These are phyloP conservation scores for Anguilla obscura DNA, from an alignment of 2,797 vertebrate genomes.

Conservation along the genomic window DNA sequence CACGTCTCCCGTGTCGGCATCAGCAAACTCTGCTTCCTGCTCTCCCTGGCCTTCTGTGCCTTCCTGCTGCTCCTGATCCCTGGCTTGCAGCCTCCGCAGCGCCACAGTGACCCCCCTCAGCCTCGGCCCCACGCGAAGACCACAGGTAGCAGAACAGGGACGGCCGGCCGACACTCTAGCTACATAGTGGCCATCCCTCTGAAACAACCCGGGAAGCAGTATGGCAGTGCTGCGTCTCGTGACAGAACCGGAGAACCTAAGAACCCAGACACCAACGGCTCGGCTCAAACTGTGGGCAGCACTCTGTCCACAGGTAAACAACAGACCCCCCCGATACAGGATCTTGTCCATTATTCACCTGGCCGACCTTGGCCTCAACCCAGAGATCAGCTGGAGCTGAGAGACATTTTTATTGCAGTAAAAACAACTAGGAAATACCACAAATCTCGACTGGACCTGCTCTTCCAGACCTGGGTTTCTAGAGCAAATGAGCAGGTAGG, in stretches of 20 bases:
- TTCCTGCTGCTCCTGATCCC: conserved; percentile 80
- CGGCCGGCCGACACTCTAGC: not conserved
- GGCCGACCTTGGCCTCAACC: conserved; percentile 37
- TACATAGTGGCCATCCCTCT: not conserved
- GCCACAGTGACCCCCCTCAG: conserved; percentile 60
- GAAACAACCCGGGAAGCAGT: not conserved
- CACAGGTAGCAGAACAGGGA: not conserved
- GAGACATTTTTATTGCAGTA: conserved; percentile 91
- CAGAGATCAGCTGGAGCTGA: conserved; percentile 69
- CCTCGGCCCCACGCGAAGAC: conserved; percentile 61
- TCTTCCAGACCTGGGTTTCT: conserved; percentile 92
- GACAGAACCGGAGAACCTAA: not conserved
- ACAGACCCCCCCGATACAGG: not conserved
- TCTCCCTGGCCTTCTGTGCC: conserved; percentile 78
- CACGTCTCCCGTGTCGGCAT: conserved; percentile 71
- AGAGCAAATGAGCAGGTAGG: conserved; percentile 82
- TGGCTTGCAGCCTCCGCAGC: conserved; percentile 62
- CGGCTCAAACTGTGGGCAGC: conserved; percentile 15
- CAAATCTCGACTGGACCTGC: conserved; percentile 80
- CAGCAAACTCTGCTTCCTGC: conserved; percentile 82
- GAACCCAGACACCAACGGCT: conserved; percentile 20
- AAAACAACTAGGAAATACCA: conserved; percentile 95
- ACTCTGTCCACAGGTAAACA: conserved; percentile 5
- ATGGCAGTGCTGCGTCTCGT: conserved; percentile 21
- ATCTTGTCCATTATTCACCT: not conserved